Base-by-base conservation (phyloP, 2,797 vertebrate genomes). In the Setipinna tenuifilis region DNA sequence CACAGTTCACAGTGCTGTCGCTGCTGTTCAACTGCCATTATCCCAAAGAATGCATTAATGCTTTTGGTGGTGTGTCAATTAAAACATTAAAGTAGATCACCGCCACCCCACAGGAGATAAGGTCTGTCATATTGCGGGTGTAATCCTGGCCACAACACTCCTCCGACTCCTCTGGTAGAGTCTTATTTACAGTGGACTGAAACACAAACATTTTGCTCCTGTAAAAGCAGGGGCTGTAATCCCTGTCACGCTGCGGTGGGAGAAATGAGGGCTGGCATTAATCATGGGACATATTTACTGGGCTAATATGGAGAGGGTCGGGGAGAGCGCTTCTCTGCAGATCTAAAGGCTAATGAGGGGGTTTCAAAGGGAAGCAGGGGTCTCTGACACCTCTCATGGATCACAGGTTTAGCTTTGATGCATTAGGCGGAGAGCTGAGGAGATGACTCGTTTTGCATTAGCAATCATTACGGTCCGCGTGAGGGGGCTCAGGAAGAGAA, bases 201-300 rank as follows among this genome's bases (percentile, higher is more conserved):
- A 23, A 81, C 75, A 50, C 58, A 28, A 85, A 85, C 48, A 81
- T 81, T 44, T 81, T 85, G 35, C 28, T 75, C 54, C 71, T 6
- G 25, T 25, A 61, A 58, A 57, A 78, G 23, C 78, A 25, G 46
- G 16, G 81, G 75, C 48, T 35, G 11, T 85, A 85, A 85, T 85
- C 84, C 84, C 41, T 12, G 84, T 81, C 54, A 46, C 80, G 25
- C 25, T 19, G n/a, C n/a, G 0, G 16, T 48, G 44, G 62, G 78
- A 81, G 46, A 58, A 85, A 82, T 85, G 84, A 61, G 84, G 57
- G 81, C 61, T 85, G 84, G 59, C 84, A 85, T 10, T 85, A 85
- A 85, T 85, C 61, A 65, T 59, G 61, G 78, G 84, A 81, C 50
- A 41, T 85, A 85, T 85, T 85, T 81, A 85, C 78, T 81, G 23